These are phyloP conservation scores for Argyresthia albistria DNA, from an alignment of 2,888 invertebrate genomes.

Conservation along the genomic window DNA sequence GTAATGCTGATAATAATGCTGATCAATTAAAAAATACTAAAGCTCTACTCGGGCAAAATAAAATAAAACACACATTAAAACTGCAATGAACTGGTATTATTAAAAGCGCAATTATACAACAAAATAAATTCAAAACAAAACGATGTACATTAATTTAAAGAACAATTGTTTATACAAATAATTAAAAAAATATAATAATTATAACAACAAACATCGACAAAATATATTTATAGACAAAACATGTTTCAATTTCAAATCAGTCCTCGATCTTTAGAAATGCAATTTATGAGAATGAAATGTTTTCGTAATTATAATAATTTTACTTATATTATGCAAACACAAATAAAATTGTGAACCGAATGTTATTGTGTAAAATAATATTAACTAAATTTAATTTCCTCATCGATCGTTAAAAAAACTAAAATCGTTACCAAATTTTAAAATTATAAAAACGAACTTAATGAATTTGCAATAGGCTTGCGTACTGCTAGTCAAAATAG, in stretches of 20 bases:
- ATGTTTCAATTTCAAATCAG: constrained; percentile 65
- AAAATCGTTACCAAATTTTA: constrained; percentile 32
- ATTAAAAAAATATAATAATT: constrained; percentile 76
- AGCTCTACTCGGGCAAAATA: constrained; percentile 46
- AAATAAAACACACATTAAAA: constrained; percentile 77
- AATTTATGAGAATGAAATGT: constrained; percentile 63
- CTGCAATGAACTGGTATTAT: constrained; percentile 83
- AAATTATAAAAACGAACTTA: constrained; percentile 23
- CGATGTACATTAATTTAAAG: constrained; percentile 84
- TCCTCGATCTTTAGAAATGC: constrained; percentile 68
- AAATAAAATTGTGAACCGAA: constrained; percentile 26
- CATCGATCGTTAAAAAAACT: constrained; percentile 32
- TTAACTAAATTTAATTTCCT: constrained; percentile 46
- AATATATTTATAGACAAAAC: constrained; percentile 72
- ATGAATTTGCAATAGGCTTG: constrained; percentile 24
- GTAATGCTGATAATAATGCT: constrained; percentile 2
- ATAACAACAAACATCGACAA: constrained; percentile 75
- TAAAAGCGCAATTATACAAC: constrained; percentile 83
- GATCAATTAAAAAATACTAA: constrained; percentile 16
- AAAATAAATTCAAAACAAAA: constrained; percentile 83
- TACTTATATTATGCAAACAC: constrained; percentile 63
- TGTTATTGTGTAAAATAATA: constrained; percentile 28
- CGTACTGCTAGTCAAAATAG: no score
- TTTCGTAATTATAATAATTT: constrained; percentile 40
- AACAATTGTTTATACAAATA: constrained; percentile 81